Conservation (phyloP, 2,888 invertebrate species). For the Ochropleura plecta region DNA sequence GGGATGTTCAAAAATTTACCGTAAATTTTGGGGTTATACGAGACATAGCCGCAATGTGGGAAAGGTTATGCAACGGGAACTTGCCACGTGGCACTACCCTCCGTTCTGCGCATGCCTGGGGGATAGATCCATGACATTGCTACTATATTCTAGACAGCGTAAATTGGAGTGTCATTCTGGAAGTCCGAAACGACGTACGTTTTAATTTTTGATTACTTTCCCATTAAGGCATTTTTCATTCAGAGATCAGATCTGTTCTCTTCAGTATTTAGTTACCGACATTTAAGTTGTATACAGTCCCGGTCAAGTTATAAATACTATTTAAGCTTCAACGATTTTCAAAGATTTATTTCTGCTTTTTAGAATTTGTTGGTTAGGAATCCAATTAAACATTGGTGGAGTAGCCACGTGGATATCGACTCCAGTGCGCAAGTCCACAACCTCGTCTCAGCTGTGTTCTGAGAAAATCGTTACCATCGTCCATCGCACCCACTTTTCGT, state of each 20-base stretch:
- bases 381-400: constrained; percentile 69
- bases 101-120: constrained; percentile 81
- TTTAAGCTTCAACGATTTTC: not conserved
- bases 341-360: constrained; percentile 59
- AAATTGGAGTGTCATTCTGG: constrained; percentile 7
- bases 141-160: constrained; percentile 56
- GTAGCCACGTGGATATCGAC: constrained; percentile 80
- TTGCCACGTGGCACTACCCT: constrained; percentile 83
- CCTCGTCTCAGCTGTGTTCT: constrained; percentile 85
- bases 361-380: constrained; percentile 60
- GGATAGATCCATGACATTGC: constrained; percentile 75
- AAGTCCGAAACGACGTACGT: not conserved
- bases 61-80: constrained; percentile 88
- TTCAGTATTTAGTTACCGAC: not conserved
- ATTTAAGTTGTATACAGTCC: not conserved
- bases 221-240: not conserved
- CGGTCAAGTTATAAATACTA: not conserved
- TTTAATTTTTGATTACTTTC: constrained; percentile 4
- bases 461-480: constrained; percentile 87
- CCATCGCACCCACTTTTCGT: constrained; percentile 75
- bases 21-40: constrained; percentile 12
- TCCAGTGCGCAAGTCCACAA: constrained; percentile 83
- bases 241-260: not conserved
- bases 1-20: not conserved
- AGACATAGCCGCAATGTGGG: constrained; percentile 51